phyloP scores from a whole-genome alignment of 2,888 invertebrate genomes.

The Linhomoeus sp. region DNA sequence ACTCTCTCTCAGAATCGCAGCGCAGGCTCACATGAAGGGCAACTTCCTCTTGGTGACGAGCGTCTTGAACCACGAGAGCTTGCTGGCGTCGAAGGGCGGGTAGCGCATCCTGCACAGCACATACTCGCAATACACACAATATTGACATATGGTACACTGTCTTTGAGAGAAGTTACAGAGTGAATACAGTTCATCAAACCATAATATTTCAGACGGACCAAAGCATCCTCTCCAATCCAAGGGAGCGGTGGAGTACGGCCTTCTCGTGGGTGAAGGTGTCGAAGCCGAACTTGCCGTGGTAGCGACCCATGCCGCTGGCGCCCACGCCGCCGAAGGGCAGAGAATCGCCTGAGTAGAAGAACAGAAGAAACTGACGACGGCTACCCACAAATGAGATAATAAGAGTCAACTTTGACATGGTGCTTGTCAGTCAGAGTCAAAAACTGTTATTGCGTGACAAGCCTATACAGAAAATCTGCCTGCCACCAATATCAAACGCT shows the following conservation, averaged over 20 bases:
- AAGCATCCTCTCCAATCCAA: not conserved
- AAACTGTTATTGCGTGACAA: too few species aligned
- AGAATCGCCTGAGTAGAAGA: constrained; percentile 63
- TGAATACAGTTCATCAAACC: not conserved
- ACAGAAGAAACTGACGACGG: too few species aligned
- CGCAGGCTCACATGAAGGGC: not conserved
- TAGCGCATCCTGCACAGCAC: constrained; percentile 12
- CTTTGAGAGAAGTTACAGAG: too few species aligned
- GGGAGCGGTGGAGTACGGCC: constrained; percentile 28
- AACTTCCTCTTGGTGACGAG: constrained; percentile 1
- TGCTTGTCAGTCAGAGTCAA: too few species aligned
- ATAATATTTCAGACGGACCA: not conserved
- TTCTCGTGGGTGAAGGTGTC: constrained; percentile 82
- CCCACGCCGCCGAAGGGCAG: constrained; percentile 93
- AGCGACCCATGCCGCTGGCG: constrained; percentile 64
- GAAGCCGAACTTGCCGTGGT: constrained; percentile 61
- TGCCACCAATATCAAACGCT: too few species aligned
- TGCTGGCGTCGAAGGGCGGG: constrained; percentile 9
- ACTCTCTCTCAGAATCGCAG: too few species aligned
- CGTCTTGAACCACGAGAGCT: constrained; percentile 8
- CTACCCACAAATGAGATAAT: too few species aligned
- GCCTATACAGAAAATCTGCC: too few species aligned
- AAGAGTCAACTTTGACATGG: too few species aligned
- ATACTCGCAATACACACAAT: too few species aligned
- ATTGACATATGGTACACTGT: too few species aligned